A percentile compares a stretch with the other conserved stretches of the same genome.
Evolutionary conservation across 2,113 vertebrate genomes (phyloP).

Genomic region (Microcebus lehilahytsara): DNA sequence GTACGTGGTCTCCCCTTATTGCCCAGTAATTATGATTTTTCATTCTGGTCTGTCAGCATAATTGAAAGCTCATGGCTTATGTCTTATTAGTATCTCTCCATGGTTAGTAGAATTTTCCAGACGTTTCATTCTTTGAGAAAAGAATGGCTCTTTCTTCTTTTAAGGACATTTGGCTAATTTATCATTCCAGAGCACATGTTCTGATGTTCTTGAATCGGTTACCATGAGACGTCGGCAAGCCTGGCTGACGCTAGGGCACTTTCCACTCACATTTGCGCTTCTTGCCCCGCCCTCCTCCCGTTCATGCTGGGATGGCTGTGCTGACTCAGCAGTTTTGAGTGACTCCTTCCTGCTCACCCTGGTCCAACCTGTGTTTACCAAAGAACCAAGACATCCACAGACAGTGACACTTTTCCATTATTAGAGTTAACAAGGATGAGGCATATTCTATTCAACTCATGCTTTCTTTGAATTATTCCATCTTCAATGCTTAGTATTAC

Average conservation of each 20-base stretch:
- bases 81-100: neutral
- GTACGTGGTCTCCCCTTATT: neutral
- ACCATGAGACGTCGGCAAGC: neutral
- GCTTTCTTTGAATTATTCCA: neutral
- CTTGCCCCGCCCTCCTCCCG: rapidly evolving
- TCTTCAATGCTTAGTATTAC: neutral
- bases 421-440: neutral
- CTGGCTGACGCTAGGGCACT: neutral
- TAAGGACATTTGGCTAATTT: neutral
- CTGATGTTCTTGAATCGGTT: neutral
- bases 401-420: neutral
- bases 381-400: neutral
- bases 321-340: neutral
- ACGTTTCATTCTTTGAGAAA: neutral
- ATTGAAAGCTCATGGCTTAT: neutral
- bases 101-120: neutral
- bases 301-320: neutral
- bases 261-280: neutral
- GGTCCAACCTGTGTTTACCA: neutral
- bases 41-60: neutral
- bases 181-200: neutral
- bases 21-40: neutral
- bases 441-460: neutral
- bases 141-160: neutral
- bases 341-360: neutral